Evolutionary conservation across 1,140 invertebrate genomes (phyloP), one percentile per base, ranked within the genome.

Genomic region (Magallana ariakensis): DNA sequence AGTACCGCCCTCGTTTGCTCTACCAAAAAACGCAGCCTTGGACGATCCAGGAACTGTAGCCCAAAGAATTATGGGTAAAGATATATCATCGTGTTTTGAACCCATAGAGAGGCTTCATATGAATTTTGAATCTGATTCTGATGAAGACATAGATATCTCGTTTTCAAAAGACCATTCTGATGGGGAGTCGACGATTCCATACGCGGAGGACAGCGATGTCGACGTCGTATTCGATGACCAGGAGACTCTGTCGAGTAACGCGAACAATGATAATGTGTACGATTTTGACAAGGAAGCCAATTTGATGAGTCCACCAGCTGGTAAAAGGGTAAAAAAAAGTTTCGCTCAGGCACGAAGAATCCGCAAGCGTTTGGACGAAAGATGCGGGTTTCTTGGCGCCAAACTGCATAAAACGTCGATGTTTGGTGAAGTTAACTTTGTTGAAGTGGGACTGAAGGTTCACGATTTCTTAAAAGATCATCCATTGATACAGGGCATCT

Each of bases 381-480:
- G 55, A n/a, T 54, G 15, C 10, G 55, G 53, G 54, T 55, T 82
- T 82, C 19, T 82, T n/a, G 53, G 55, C 19, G 80, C 80, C 16
- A 82, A 82, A 16, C 55, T 82, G 8, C 80, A 82, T 46, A 54
- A 82, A n/a, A 19, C 55, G 10, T 82, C 80, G 16, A 82, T 55
- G 53, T 75, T 88, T 56, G 90, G 88, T 58, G 90, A 92, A 33
- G 87, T 91, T 7, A 58, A 83, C 53, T 88, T 87, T 87, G 90
- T 91, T 11, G 87, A 90, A 46, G 91, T 92, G 11, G 93, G 93
- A 0, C 19, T 80, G 58, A 54, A 82, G 80, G 66, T 92, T n/a
- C 88, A 87, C 55, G 70, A 87, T n/a, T 93, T 91, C 85, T 80
- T 92, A 54, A 57, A 87, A n/a, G 84, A 92, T 70, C 93, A 93